Evolutionary conservation across 2,888 invertebrate genomes (phyloP), one percentile per base, ranked within the genome.

Genomic region (Pollenia amentaria): DNA sequence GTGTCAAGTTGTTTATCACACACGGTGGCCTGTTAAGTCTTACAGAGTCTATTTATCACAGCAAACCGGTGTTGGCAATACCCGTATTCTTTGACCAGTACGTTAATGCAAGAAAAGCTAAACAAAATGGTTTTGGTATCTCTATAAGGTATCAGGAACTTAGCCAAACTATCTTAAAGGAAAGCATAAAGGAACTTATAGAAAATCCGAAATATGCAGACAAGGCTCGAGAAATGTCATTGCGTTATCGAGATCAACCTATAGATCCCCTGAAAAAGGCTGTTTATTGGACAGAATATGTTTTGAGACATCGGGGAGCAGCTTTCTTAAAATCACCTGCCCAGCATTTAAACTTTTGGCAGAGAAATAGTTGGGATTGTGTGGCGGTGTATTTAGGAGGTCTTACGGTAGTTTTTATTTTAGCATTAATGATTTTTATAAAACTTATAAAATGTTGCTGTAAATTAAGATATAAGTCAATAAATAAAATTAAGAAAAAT

Each of bases 41-140:
- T 2, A 92, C 91, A 0, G 94, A 94, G 88, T 89, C 93, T 0
- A 83, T 93, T 14, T 92, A 92, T 75, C 91, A 93, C 84, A 93
- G 93, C 1, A 92, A 93, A n/a, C 94, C 94, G 1, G 88, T 93
- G 6, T 79, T 94, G 14, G 93, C 93, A 1, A 90, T 94, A 51
- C 94, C 94, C 0, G 89, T 94, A 16, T 93, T 93, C 70, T 93
- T 90, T 0, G 94, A 94, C 89, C 94, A 94, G 89, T 89, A 91
- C 65, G 87, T 92, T 64, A 94, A 94, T 86, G 92, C 94, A 87
- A 90, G 88, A 2, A 91, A 91, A 57, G 92, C 93, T 0, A 44
- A 64, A 53, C 29, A 76, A 14, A 14, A 75, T 3, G 84, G 84
- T 1, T 85, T 80, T 53, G 84, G 75, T 64, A 69, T 85, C 29